Evolutionary conservation across 2,113 vertebrate species (phyloP).

Genomic region (Bujurquina vittata): DNA sequence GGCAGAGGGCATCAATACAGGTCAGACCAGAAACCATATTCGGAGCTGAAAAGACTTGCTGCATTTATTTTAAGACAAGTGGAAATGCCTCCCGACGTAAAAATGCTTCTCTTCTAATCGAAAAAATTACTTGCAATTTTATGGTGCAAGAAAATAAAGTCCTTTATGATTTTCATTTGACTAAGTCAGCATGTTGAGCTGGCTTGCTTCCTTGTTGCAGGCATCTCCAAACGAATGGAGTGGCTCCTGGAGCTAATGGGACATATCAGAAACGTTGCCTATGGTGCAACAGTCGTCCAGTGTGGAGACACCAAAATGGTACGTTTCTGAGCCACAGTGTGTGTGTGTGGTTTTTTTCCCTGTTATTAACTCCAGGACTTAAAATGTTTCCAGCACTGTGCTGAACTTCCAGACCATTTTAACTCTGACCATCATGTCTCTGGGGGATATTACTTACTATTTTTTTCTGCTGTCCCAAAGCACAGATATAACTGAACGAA

Average conservation of each 20-base stretch:
- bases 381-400: not conserved
- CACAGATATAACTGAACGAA: too few relatives aligned
- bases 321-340: not conserved
- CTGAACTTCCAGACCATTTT: not conserved
- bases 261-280: constrained; percentile 85
- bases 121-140: not conserved
- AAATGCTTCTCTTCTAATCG: not conserved
- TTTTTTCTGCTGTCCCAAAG: too few relatives aligned
- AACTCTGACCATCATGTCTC: not conserved
- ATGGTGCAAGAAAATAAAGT: not conserved
- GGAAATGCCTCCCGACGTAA: not conserved
- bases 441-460: too few relatives aligned
- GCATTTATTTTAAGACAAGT: not conserved
- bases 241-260: constrained; percentile 96
- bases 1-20: constrained; percentile 84
- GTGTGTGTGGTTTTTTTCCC: not conserved
- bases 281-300: constrained; percentile 71
- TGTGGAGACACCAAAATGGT: constrained; percentile 82
- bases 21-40: constrained; percentile 62
- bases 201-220: constrained; percentile 69
- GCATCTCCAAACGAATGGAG: constrained; percentile 87
- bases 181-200: not conserved
- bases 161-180: not conserved
- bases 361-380: not conserved
- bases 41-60: too few relatives aligned